A percentile compares a stretch with the other conserved stretches of the same genome.
phyloP scores from a whole-genome alignment of 2,113 vertebrate species.

The Otus sunia region DNA sequence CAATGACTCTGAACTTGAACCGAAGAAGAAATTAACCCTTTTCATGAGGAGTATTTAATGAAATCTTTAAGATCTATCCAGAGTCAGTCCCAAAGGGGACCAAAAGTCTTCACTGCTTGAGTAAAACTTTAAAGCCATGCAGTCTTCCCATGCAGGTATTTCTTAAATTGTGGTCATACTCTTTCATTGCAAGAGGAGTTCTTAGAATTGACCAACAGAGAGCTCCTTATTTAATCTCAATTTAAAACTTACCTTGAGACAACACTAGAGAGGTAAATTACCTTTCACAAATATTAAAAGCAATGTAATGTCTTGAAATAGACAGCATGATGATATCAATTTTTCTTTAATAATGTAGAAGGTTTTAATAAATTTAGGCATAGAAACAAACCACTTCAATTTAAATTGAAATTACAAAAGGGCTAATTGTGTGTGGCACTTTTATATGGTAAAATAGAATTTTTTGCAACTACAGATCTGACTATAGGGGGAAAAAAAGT shows the following conservation, averaged over 20 bases:
- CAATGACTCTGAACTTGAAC: neutral
- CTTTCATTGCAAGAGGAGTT: neutral
- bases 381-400: neutral
- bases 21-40: neutral
- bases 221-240: neutral
- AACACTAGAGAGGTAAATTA: neutral
- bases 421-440: neutral
- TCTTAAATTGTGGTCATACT: neutral
- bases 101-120: neutral
- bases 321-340: neutral
- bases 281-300: neutral
- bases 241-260: neutral
- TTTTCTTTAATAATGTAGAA: neutral
- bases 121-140: neutral
- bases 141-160: neutral
- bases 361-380: neutral
- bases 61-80: neutral
- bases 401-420: neutral
- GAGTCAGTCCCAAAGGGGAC: neutral
- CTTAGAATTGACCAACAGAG: neutral
- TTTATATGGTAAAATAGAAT: accelerated
- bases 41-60: neutral
- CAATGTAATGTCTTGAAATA: neutral
- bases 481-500: neutral
- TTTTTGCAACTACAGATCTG: neutral